Evolutionary conservation across 2,797 vertebrate species (phyloP), one percentile per base, ranked within the genome.

Genomic region (Sebastes reedi): DNA sequence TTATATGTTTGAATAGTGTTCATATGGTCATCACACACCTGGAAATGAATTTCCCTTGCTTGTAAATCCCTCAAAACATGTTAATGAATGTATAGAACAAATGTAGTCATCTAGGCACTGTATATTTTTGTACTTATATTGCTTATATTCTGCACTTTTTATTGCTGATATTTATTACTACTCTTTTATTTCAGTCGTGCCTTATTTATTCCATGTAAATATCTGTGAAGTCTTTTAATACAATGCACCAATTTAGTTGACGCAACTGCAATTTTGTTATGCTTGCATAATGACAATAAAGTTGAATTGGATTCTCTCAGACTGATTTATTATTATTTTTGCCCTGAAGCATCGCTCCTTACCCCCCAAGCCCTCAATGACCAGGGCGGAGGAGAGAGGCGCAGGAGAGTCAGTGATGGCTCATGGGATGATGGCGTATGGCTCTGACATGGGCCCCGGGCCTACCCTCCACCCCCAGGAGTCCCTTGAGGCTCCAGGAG

Each of bases 301-400:
- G 20, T 52, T 46, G 16, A 46, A 46, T 18, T 46, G 42, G 7
- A 46, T 22, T 64, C 36, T 78, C 34, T 64, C 27, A 39, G 13
- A 25, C 39, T 34, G 39, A 76, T n/a, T 46, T 8, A 36, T 56
- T 14, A 36, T 22, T 72, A 5, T 83, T 61, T 80, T 42, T 81
- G 5, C 24, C 55, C 66, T 36, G 62, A 87, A 93, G 92, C 91
- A 87, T 85, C 80, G 39, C 62, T 70, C 86, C 1, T 30, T 84
- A 32, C 73, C 73, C 60, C 82, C 93, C 18, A 91, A 92, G 72
- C 77, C 88, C 8, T 62, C 83, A 20, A 62, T 87, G 60, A 74
- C 66, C 27, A 87, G 87, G 69, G 61, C 80, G 4, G 94, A 88
- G 50, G 85, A 89, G 30, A 90, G 82, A 73, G 87, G 79, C 46